Evolutionary conservation across 2,888 invertebrate species (phyloP), one percentile per base, ranked within the genome.

Genomic region (Acleris emargana): DNA sequence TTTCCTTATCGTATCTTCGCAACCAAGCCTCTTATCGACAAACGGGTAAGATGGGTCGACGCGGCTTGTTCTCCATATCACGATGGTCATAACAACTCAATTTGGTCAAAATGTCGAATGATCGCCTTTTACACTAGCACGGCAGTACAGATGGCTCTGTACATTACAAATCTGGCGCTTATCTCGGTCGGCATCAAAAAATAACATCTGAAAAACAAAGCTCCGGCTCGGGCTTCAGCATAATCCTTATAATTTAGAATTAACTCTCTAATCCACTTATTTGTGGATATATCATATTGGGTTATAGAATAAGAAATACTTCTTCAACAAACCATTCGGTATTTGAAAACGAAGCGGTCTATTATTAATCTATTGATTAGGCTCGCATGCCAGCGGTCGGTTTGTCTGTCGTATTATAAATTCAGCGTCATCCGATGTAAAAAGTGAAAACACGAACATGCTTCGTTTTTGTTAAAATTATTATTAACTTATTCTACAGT

Each of bases 161-260:
- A 11, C 4, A 17, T 11, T 7, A 43, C 28, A 38, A 22, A 47
- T n/a, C 22, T 45, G 17, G 4, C 20, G 18, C 55, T 64, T 64
- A 64, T 13, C 13, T 11, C 53, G 38, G 58, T 54, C 1, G 1
- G 7, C 1, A 53, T 59, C 49, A 54, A 54, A 64, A 64, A 64
- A 64, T 50, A 64, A 57, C 62, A 50, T 57, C 54, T 20, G 57
- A 28, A 51, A 11, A 51, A 51, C 57, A 62, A 60, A 60, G 50
- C 52, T 53, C 43, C 43, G 32, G 45, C 28, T n/a, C 52, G 58
- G 60, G 62, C 53, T 51, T 58, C 57, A 32, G 32, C 58, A 43
- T 64, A 68, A 72, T 71, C 71, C 72, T 69, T 69, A 73, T 72
- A 71, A 71, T 72, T 69, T 67, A 51, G 64, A 69, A 71, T 71